phyloP scores from a whole-genome alignment of 2,113 vertebrate species.

The Charadrius vociferus region DNA sequence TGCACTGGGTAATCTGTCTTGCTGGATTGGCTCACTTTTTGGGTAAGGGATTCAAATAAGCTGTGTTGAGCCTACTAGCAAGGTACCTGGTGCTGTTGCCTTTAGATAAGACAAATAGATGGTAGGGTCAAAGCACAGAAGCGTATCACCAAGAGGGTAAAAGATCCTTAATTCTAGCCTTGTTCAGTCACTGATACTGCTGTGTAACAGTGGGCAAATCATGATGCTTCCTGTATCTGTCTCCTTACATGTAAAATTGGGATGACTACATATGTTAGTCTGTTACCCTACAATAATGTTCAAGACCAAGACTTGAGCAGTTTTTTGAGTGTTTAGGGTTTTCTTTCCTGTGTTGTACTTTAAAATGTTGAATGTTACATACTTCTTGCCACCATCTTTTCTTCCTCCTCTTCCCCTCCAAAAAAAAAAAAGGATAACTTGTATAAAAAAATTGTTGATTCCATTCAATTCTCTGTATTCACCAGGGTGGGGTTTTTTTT shows the following conservation, averaged over 20 bases:
- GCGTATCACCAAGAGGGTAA: background rate
- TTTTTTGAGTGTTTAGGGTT: fast-evolving
- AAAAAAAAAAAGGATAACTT: background rate
- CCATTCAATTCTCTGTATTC: background rate
- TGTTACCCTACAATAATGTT: background rate
- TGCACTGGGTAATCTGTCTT: background rate
- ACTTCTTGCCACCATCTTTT: background rate
- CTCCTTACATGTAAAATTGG: background rate
- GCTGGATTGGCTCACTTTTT: background rate
- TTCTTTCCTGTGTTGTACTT: background rate
- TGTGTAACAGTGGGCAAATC: background rate
- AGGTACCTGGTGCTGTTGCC: background rate
- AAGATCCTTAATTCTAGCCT: background rate
- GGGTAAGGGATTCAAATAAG: background rate
- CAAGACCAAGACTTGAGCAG: background rate
- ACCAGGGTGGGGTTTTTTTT: background rate
- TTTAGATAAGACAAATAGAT: background rate
- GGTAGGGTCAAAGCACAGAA: background rate
- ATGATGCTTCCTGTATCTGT: background rate
- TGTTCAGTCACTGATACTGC: background rate
- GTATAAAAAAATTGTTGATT: background rate
- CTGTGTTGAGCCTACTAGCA: background rate
- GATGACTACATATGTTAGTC: background rate
- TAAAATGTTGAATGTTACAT: background rate
- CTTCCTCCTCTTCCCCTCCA: background rate